Conservation (phyloP, 2,888 invertebrate species). For the Vannuccia rotundouncinata region DNA sequence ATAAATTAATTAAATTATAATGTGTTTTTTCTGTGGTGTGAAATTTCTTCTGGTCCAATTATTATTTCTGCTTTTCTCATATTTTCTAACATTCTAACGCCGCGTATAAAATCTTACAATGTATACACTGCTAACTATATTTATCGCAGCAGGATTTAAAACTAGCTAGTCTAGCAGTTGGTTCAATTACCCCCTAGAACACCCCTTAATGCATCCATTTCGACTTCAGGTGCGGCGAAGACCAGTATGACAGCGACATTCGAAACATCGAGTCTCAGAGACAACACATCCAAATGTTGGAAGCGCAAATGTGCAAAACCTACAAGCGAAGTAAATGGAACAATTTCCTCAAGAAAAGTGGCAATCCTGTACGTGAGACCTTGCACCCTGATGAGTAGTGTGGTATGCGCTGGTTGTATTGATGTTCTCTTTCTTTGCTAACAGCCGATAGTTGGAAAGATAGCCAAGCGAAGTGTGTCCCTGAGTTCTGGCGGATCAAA, state of each 20-base stretch:
- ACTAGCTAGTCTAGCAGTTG: too few species aligned
- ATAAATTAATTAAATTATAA: too few species aligned
- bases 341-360: constrained; percentile 11
- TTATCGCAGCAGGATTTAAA: too few species aligned
- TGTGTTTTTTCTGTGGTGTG: too few species aligned
- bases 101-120: too few species aligned
- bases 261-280: constrained; percentile 8
- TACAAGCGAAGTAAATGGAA: constrained; percentile 15
- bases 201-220: too few species aligned
- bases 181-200: too few species aligned
- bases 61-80: too few species aligned
- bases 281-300: constrained; percentile 5
- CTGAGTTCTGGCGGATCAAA: not conserved
- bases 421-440: not conserved
- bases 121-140: too few species aligned
- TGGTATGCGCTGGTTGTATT: not conserved
- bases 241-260: not conserved
- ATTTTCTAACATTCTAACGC: too few species aligned
- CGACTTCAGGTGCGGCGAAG: not conserved
- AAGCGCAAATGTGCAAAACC: constrained; percentile 21
- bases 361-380: not conserved
- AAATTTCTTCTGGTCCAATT: too few species aligned
- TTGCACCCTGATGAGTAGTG: not conserved
- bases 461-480: not conserved
- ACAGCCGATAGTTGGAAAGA: not conserved